phyloP scores from a whole-genome alignment of 2,113 vertebrate genomes.

The Sander vitreus region DNA sequence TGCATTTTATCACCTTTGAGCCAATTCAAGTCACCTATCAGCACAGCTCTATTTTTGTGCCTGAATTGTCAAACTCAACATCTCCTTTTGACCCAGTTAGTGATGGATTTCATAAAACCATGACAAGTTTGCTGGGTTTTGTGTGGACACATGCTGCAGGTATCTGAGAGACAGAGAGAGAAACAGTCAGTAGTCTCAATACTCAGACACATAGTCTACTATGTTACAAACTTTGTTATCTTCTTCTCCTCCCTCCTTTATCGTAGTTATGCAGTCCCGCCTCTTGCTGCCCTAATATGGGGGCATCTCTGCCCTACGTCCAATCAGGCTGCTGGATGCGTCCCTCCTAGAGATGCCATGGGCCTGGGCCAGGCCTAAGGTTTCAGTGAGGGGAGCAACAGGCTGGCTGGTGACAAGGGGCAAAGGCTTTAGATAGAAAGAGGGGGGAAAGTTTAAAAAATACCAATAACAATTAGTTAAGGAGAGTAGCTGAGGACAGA shows the following conservation, averaged over 20 bases:
- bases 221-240: constrained; percentile 62
- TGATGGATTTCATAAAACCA: not conserved
- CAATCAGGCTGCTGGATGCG: constrained; percentile 71
- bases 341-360: constrained; percentile 70
- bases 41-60: not conserved
- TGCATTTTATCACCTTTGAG: not conserved
- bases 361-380: constrained; percentile 65
- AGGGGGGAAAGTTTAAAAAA: constrained; percentile 14
- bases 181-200: not conserved
- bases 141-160: constrained; percentile 8
- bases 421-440: constrained; percentile 38
- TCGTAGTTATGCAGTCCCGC: constrained; percentile 28
- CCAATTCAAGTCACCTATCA: not conserved
- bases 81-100: not conserved
- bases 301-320: constrained; percentile 71
- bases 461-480: constrained; percentile 17
- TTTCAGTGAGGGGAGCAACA: constrained; percentile 79
- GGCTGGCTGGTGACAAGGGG: constrained; percentile 68
- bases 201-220: constrained; percentile 18
- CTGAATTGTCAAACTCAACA: not conserved
- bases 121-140: not conserved
- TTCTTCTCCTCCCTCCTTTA: constrained; percentile 60
- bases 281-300: constrained; percentile 78
- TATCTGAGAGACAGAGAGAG: constrained; percentile 10
- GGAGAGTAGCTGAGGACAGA: constrained; percentile 36